Conservation (phyloP, 2,113 vertebrate genomes). For the Alces alces region DNA sequence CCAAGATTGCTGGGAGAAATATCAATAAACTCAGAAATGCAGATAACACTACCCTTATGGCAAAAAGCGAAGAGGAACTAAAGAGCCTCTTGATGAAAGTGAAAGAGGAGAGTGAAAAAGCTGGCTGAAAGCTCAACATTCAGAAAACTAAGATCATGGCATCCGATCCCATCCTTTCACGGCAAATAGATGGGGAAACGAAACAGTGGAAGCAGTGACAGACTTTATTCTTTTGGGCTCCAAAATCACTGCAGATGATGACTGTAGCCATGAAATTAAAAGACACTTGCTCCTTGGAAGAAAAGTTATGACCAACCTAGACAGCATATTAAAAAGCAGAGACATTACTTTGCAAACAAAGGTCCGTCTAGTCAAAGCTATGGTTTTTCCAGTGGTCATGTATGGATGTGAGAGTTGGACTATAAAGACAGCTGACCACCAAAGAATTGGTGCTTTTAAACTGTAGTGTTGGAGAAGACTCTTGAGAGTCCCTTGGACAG, state of each 20-base stretch:
- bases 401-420: not conserved
- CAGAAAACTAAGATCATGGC: not conserved
- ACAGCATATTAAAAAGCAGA: not conserved
- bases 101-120: not conserved
- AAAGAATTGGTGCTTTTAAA: not conserved
- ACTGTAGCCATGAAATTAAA: not conserved
- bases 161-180: not conserved
- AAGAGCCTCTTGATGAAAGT: not conserved
- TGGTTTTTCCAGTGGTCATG: not conserved
- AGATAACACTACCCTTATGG: not conserved
- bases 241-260: not conserved
- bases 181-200: not conserved
- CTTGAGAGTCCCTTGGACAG: not conserved
- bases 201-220: not conserved
- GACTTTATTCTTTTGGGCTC: not conserved
- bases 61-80: rapidly evolving
- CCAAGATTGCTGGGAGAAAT: not conserved
- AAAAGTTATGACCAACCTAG: not conserved
- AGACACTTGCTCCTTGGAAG: not conserved
- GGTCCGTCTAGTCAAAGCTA: not conserved
- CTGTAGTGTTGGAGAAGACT: not conserved
- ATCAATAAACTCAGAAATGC: not conserved
- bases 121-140: not conserved
- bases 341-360: not conserved
- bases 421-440: not conserved